These are phyloP conservation scores for Vespertilio murinus DNA, from an alignment of 2,797 vertebrate genomes.

Conservation along the genomic window DNA sequence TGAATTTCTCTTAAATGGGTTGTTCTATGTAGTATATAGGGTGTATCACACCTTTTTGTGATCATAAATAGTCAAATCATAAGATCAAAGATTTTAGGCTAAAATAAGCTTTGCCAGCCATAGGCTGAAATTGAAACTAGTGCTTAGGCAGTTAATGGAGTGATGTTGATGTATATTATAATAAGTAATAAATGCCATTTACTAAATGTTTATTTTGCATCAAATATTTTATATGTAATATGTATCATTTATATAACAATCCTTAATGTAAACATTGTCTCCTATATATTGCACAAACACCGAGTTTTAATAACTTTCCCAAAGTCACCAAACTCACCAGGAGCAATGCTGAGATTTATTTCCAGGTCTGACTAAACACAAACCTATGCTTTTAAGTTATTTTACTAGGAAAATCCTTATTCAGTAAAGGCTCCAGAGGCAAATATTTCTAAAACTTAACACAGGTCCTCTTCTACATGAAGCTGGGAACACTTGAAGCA, in stretches of 20 bases:
- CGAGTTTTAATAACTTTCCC: not conserved
- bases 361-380: not conserved
- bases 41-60: not conserved
- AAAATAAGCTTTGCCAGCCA: not conserved
- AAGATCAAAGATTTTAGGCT: slow-evolving; percentile 20
- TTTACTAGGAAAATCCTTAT: not conserved
- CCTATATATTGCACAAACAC: not conserved
- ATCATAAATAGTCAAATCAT: not conserved
- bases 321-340: not conserved
- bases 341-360: slow-evolving; percentile 5
- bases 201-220: slow-evolving; percentile 33
- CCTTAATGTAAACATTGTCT: not conserved
- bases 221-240: not conserved
- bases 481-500: slow-evolving; percentile 27
- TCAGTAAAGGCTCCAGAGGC: not conserved
- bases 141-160: not conserved
- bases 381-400: not conserved
- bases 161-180: not conserved
- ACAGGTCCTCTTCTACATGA: not conserved
- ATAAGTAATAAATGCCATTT: not conserved
- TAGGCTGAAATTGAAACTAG: not conserved
- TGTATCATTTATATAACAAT: not conserved
- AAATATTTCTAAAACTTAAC: slow-evolving; percentile 21
- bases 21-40: not conserved
- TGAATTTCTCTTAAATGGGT: slow-evolving; percentile 6